These are phyloP conservation scores for Chrysemys picta DNA, from an alignment of 2,113 vertebrate genomes.

Conservation along the genomic window DNA sequence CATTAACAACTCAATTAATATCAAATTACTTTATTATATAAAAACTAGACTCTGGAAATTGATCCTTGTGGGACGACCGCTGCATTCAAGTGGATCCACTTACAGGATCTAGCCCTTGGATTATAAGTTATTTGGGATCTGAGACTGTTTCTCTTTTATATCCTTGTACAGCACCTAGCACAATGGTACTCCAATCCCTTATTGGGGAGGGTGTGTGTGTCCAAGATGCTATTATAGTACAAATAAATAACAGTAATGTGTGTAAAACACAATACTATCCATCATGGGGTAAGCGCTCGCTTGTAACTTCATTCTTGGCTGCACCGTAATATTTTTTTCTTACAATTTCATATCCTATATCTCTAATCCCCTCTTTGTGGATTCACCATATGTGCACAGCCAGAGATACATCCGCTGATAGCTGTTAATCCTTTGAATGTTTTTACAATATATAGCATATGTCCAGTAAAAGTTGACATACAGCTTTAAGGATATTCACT, in stretches of 20 bases:
- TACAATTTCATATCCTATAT: background rate
- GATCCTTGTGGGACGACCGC: rapidly evolving
- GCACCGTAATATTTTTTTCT: background rate
- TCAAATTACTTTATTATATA: conserved; percentile 22
- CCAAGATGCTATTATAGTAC: background rate
- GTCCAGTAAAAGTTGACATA: conserved; percentile 31
- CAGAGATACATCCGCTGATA: conserved; percentile 30
- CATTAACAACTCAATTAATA: background rate
- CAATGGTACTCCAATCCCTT: background rate
- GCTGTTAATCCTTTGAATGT: conserved; percentile 61
- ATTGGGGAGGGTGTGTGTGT: background rate
- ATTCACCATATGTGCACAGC: conserved; percentile 8
- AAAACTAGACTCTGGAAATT: background rate
- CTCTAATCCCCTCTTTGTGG: conserved; percentile 43
- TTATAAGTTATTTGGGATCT: background rate
- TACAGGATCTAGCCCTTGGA: conserved; percentile 10
- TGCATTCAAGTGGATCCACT: background rate
- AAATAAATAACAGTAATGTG: background rate
- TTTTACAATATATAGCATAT: conserved; percentile 33
- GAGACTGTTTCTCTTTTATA: background rate
- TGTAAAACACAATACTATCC: background rate
- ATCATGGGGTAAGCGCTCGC: background rate
- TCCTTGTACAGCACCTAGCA: rapidly evolving
- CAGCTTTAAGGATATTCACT: background rate
- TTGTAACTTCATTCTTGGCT: conserved; percentile 9